Base-by-base conservation (phyloP, 2,113 vertebrate genomes). In the Ictalurus punctatus region DNA sequence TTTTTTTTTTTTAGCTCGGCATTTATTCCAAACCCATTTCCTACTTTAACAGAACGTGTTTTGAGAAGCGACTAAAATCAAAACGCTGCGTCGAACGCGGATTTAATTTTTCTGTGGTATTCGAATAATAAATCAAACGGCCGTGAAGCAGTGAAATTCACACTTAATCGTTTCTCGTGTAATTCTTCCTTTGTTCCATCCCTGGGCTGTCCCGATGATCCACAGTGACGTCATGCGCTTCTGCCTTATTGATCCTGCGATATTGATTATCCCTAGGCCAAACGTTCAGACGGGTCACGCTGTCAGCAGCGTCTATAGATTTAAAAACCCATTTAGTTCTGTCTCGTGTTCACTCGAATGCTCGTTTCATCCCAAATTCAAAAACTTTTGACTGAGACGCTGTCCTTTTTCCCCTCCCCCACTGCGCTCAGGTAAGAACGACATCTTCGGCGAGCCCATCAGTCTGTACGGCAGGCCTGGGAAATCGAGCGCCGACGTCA, bases 381-480 rank as follows among this genome's bases (percentile, higher is more conserved):
- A 10, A 52, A 82, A 2, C 76, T 44, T 52, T 44, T 4, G 3
- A 12, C 21, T 25, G 37, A 25, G 25, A 76, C 4, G 6, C 21
- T 40, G 17, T 76, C 14, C 13, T 25, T 52, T 52, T 48, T 48
- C 5, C 44, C 6, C 44, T 7, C 6, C 44, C 44, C 8, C 14
- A 17, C 67, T 17, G 30, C 30, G n/a, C 23, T 78, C 92, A 98
- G 97, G 97, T 44, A 97, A 98, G 94, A 98, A 98, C 0, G 98
- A 99, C 93, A 99, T 98, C 87, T 99, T 99, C 74, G 98, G 98
- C 37, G 98, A 99, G 91, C 95, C 98, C 12, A 96, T 99, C 92
- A 97, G 96, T 88, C 95, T 98, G 59, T 98, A 97, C 0, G 96
- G 96, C 14, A 95, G 96, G 81, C 97, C 98, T 0, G 98, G 98